phyloP scores from a whole-genome alignment of 2,797 vertebrate genomes.

The Phrynocephalus forsythii region DNA sequence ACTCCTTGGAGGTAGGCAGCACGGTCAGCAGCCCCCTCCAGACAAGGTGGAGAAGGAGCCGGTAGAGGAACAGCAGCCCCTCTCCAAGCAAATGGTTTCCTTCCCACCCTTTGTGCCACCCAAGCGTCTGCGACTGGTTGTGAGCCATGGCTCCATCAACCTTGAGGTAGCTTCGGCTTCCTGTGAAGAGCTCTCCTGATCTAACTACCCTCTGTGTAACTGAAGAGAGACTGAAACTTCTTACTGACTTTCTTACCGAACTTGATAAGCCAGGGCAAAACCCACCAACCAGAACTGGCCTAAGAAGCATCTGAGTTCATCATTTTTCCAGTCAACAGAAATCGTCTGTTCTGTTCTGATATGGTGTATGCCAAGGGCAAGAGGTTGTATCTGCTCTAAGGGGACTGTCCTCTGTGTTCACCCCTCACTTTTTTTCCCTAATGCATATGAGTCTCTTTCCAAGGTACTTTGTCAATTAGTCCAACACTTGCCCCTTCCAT shows the following conservation, averaged over 20 bases:
- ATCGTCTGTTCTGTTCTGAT: neutral
- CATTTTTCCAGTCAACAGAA: neutral
- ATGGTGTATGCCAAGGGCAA: neutral
- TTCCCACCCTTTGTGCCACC: constrained; percentile 83
- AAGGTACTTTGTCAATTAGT: neutral
- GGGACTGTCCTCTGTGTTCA: neutral
- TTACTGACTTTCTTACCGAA: neutral
- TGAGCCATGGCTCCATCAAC: constrained; percentile 90
- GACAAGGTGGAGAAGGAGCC: constrained; percentile 58
- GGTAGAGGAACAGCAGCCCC: neutral
- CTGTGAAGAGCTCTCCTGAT: constrained; percentile 8
- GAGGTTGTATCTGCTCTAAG: neutral
- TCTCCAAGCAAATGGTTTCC: constrained; percentile 73
- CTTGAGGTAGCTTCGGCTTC: constrained; percentile 79
- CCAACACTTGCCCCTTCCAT: neutral
- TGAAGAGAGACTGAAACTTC: neutral
- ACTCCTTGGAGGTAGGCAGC: constrained; percentile 16
- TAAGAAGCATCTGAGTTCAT: neutral
- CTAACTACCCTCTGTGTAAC: neutral
- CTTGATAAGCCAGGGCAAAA: constrained; percentile 32
- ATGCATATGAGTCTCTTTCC: neutral
- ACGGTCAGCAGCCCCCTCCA: neutral
- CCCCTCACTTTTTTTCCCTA: neutral
- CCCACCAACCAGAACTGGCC: constrained; percentile 22
- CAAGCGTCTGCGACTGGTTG: constrained; percentile 90